Percentiles rank a stretch among this genome's conserved stretches.
Evolutionary conservation across 2,888 invertebrate genomes (phyloP).

Genomic region (Parochlus steinenii): DNA sequence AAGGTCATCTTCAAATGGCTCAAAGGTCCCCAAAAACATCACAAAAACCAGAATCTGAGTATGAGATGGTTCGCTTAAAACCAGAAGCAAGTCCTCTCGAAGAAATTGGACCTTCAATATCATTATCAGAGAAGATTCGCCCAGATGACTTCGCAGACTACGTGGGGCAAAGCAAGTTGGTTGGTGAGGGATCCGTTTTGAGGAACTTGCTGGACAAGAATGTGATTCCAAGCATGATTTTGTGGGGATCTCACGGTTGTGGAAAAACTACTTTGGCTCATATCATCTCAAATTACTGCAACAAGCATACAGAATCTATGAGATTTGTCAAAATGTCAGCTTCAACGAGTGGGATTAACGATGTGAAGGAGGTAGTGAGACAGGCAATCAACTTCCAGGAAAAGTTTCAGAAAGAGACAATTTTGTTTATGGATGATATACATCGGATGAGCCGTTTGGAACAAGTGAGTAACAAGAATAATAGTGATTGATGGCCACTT

Average conservation of each 20-base stretch:
- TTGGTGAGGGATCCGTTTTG: slow-evolving; percentile 49
- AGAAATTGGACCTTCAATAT: too few relatives aligned
- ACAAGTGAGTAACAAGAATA: slow-evolving; percentile 35
- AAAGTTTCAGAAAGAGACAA: slow-evolving; percentile 49
- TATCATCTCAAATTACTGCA: slow-evolving; percentile 52
- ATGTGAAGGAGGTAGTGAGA: slow-evolving; percentile 57
- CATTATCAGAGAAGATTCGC: slow-evolving; percentile 57
- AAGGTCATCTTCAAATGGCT: too few relatives aligned
- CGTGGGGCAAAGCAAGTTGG: slow-evolving; percentile 52
- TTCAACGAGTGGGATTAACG: slow-evolving; percentile 56
- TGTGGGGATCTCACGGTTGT: slow-evolving; percentile 54
- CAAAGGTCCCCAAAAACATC: too few relatives aligned
- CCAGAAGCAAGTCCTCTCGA: too few relatives aligned
- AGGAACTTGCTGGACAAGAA: slow-evolving; percentile 44
- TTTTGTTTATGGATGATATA: slow-evolving; percentile 76
- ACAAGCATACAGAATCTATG: slow-evolving; percentile 32
- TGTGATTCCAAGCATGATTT: slow-evolving; percentile 62
- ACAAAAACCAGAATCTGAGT: too few relatives aligned
- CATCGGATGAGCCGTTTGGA: slow-evolving; percentile 73
- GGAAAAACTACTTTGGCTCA: slow-evolving; percentile 56
- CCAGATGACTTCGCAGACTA: slow-evolving; percentile 47
- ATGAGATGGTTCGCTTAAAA: too few relatives aligned
- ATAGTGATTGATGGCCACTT: slow-evolving; percentile 14
- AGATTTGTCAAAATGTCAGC: slow-evolving; percentile 62
- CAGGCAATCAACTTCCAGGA: slow-evolving; percentile 49